Conservation (phyloP, 2,113 vertebrate genomes). For the Psophia crepitans region DNA sequence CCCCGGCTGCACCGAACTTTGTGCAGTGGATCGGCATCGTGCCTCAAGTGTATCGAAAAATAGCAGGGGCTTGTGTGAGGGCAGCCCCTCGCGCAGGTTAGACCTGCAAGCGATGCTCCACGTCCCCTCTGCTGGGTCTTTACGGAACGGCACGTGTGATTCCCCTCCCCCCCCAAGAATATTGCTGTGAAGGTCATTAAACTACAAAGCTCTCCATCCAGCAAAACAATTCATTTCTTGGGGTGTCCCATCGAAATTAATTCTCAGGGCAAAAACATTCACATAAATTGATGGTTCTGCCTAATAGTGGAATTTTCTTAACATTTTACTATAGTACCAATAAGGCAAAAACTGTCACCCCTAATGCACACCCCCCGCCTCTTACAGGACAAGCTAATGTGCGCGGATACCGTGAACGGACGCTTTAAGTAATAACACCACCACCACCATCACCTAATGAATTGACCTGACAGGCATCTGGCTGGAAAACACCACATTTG, state of each 20-base stretch:
- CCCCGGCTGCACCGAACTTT: neutral
- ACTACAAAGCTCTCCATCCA: neutral
- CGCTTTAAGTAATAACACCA: neutral
- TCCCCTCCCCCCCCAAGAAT: neutral
- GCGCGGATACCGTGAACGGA: neutral
- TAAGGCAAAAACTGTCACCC: neutral
- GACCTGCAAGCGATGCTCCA: neutral
- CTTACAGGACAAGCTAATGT: neutral
- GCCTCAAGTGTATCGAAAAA: neutral
- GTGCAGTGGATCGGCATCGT: neutral
- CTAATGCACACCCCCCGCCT: neutral
- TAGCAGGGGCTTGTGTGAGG: neutral
- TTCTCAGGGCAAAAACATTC: neutral
- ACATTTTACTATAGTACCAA: neutral
- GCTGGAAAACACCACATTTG: neutral
- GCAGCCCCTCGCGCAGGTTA: neutral
- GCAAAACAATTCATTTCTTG: neutral
- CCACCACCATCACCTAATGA: neutral
- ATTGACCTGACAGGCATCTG: neutral
- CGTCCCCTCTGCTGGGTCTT: neutral
- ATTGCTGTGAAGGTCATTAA: neutral
- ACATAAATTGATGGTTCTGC: neutral
- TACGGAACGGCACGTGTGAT: fast-evolving
- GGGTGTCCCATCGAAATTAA: neutral
- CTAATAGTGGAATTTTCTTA: neutral